Evolutionary conservation across 35 echinoderm and acorn worm species (phyloP).

Genomic region (Stichopus chloronotus): DNA sequence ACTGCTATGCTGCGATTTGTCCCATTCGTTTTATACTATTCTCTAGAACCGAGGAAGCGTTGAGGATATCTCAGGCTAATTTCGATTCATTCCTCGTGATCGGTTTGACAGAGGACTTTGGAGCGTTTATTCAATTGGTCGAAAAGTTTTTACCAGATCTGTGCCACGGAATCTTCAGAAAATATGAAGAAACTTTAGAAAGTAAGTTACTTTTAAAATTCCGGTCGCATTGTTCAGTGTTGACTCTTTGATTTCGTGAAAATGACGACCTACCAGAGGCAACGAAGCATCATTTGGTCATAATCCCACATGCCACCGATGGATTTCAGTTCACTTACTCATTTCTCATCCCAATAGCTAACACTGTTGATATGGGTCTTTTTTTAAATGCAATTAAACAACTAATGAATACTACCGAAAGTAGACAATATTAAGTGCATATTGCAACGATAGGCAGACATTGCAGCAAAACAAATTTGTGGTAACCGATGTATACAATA

Average conservation of each 20-base stretch:
- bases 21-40: background rate
- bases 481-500: too few relatives aligned
- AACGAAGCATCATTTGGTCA: too few relatives aligned
- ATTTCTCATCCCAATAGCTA: too few relatives aligned
- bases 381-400: too few relatives aligned
- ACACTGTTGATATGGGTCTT: too few relatives aligned
- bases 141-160: constrained; percentile 15
- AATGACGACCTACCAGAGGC: too few relatives aligned
- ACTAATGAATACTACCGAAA: too few relatives aligned
- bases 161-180: background rate
- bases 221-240: background rate
- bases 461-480: too few relatives aligned
- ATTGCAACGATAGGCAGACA: too few relatives aligned
- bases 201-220: background rate
- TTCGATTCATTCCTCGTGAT: background rate
- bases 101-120: constrained; percentile 5
- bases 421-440: too few relatives aligned
- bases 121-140: background rate
- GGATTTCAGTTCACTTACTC: too few relatives aligned
- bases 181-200: background rate
- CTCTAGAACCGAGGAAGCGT: background rate
- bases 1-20: background rate
- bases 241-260: background rate
- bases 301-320: too few relatives aligned
- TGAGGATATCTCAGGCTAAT: background rate